phyloP scores from a whole-genome alignment of 2,888 invertebrate species.

The Notodonta dromedarius region DNA sequence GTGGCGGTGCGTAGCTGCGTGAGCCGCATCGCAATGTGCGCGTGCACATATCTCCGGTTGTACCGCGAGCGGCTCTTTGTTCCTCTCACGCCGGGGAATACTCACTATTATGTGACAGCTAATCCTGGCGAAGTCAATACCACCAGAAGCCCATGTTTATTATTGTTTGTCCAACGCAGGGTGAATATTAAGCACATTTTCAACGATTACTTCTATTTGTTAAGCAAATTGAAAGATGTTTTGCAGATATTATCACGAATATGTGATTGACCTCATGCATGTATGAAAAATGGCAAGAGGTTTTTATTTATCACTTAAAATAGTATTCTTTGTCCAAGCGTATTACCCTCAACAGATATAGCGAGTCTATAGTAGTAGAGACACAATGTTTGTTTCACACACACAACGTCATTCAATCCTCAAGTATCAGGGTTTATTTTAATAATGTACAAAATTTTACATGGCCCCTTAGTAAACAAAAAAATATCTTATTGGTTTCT shows the following conservation, averaged over 20 bases:
- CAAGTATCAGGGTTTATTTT: too few species aligned
- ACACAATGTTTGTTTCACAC: too few species aligned
- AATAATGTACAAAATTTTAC: too few species aligned
- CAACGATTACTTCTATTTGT: constrained; percentile 42
- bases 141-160: constrained; percentile 48
- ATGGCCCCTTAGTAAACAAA: too few species aligned
- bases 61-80: constrained; percentile 57
- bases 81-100: constrained; percentile 45
- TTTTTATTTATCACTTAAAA: not conserved
- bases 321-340: not conserved
- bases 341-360: too few species aligned
- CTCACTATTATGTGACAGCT: constrained; percentile 42
- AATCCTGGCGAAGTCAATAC: constrained; percentile 50
- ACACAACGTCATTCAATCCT: too few species aligned
- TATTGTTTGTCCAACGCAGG: constrained; percentile 43
- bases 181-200: constrained; percentile 43
- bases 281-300: constrained; percentile 14
- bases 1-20: constrained; percentile 60
- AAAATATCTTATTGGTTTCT: too few species aligned
- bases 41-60: constrained; percentile 49
- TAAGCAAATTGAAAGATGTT: constrained; percentile 37
- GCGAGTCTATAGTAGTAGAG: too few species aligned
- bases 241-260: constrained; percentile 34
- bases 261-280: constrained; percentile 24
- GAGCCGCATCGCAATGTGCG: constrained; percentile 62